Conservation (phyloP, 2,888 invertebrate species). For the Merodon equestris region DNA sequence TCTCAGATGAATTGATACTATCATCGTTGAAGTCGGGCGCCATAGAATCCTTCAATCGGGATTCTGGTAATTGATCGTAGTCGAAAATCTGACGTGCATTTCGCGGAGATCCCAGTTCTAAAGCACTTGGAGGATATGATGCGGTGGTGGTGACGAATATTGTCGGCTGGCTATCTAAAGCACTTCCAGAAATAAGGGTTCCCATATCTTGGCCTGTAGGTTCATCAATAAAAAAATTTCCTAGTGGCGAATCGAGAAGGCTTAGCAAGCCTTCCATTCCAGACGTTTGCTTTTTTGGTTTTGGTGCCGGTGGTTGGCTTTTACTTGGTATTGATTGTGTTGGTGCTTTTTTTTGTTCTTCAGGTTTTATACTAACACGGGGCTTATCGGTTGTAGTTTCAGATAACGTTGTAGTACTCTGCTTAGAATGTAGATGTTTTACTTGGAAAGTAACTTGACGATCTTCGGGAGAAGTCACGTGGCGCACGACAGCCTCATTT, state of each 20-base stretch:
- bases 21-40: constrained; percentile 46
- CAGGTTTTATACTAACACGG: constrained; percentile 50
- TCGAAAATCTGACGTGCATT: constrained; percentile 77
- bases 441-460: constrained; percentile 74
- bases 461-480: constrained; percentile 71
- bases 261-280: constrained; percentile 75
- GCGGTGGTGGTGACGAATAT: constrained; percentile 69
- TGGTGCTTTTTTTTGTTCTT: not conserved
- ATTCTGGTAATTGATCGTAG: constrained; percentile 78
- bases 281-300: constrained; percentile 30
- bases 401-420: constrained; percentile 70
- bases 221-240: constrained; percentile 75
- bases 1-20: constrained; percentile 11
- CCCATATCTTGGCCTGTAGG: constrained; percentile 53
- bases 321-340: not conserved
- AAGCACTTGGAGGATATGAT: constrained; percentile 45
- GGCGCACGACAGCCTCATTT: constrained; percentile 76
- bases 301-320: constrained; percentile 34
- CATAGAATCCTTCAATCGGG: constrained; percentile 70
- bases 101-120: constrained; percentile 70
- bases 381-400: constrained; percentile 63
- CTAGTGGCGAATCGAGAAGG: constrained; percentile 75
- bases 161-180: constrained; percentile 38
- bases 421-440: constrained; percentile 77
- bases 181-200: constrained; percentile 39